phyloP scores from a whole-genome alignment of 2,797 vertebrate genomes.

The Enteromius fasciolatus region DNA sequence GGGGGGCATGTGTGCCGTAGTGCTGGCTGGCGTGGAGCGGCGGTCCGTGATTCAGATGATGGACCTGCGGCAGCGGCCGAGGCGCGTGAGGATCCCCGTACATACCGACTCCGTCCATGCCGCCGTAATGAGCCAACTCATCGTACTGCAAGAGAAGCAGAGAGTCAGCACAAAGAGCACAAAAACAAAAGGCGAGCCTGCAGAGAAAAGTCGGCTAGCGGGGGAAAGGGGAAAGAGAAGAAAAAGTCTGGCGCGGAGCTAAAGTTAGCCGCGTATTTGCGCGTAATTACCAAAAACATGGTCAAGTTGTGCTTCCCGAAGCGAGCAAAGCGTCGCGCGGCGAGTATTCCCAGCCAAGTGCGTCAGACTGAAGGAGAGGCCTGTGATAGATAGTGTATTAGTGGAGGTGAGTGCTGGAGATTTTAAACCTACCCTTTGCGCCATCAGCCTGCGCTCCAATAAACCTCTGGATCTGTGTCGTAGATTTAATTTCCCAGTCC shows the following conservation, averaged over 20 bases:
- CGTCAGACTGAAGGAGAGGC: constrained; percentile 78
- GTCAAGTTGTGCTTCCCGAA: constrained; percentile 76
- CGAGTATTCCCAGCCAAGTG: constrained; percentile 71
- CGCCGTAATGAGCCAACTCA: constrained; percentile 99
- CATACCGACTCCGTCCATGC: constrained; percentile 99
- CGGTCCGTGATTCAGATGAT: constrained; percentile 99
- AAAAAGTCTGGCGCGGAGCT: neutral
- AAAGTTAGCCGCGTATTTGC: constrained; percentile 47
- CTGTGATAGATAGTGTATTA: constrained; percentile 88
- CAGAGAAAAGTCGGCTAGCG: neutral
- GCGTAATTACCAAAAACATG: constrained; percentile 95
- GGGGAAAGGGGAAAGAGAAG: neutral
- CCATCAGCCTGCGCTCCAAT: constrained; percentile 99
- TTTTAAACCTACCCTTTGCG: constrained; percentile 99
- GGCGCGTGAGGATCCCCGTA: constrained; percentile 98
- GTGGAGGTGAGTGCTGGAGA: constrained; percentile 91
- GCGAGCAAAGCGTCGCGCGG: constrained; percentile 71
- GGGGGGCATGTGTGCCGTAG: constrained; percentile 97
- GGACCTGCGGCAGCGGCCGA: constrained; percentile 97
- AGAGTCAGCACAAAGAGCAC: constrained; percentile 61
- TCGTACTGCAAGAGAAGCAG: constrained; percentile 90
- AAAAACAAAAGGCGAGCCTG: constrained; percentile 28
- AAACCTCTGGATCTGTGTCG: constrained; percentile 96
- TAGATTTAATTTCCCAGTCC: constrained; percentile 98
- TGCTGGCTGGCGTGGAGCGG: constrained; percentile 98